These are phyloP conservation scores for Plecotus auritus DNA, from an alignment of 2,113 vertebrate species.

Conservation along the genomic window DNA sequence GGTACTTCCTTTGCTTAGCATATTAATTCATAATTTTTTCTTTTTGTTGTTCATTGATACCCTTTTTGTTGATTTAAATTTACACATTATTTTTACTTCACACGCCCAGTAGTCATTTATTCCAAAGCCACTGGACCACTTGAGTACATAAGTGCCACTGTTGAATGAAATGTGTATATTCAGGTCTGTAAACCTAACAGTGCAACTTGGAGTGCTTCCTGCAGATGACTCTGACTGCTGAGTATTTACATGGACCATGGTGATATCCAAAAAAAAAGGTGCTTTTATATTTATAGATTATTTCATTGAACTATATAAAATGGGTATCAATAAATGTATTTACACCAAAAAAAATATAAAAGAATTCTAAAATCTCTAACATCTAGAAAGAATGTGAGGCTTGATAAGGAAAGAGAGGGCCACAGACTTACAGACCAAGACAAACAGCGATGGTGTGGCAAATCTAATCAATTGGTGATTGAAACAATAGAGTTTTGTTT, in stretches of 20 bases:
- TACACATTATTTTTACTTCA: conserved; percentile 42
- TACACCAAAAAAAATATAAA: conserved; percentile 63
- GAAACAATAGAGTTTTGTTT: too few species aligned
- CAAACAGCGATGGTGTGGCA: too few species aligned
- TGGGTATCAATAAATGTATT: conserved; percentile 81
- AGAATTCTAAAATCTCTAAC: too few species aligned
- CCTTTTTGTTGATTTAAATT: conserved; percentile 36
- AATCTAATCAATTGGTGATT: too few species aligned
- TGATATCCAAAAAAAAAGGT: conserved; percentile 68
- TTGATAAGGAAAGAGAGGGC: too few species aligned
- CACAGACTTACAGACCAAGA: too few species aligned
- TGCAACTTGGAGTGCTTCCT: conserved; percentile 65
- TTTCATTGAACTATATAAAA: conserved; percentile 77
- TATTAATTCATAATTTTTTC: conserved; percentile 48
- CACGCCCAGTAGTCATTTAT: conserved; percentile 57
- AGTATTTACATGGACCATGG: conserved; percentile 77
- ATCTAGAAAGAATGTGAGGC: too few species aligned
- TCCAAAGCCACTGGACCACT: conserved; percentile 75
- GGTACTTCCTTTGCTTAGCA: conserved; percentile 53
- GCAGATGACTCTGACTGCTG: conserved; percentile 69
- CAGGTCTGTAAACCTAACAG: conserved; percentile 67
- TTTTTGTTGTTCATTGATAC: conserved; percentile 54
- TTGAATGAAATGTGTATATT: conserved; percentile 57
- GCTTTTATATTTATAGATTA: conserved; percentile 80
- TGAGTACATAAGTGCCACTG: conserved; percentile 73